Evolutionary conservation across 2,113 vertebrate genomes (phyloP).

Genomic region (Serilophus lunatus): DNA sequence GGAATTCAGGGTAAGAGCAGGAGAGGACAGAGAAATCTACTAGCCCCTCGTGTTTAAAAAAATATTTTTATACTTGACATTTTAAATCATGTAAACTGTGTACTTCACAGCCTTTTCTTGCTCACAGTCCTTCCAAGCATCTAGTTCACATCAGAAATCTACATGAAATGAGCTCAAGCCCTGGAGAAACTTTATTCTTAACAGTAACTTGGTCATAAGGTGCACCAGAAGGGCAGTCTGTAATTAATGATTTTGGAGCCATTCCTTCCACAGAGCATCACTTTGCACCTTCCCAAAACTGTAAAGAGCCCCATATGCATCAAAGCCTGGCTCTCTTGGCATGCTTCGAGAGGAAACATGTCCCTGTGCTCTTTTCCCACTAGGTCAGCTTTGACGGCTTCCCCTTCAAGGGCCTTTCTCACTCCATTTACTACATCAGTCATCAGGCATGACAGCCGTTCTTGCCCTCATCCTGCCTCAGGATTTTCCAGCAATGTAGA

Average conservation of each 20-base stretch:
- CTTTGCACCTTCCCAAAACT: conserved; percentile 41
- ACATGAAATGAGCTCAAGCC: neutral
- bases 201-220: conserved; percentile 10
- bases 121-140: neutral
- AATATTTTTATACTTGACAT: neutral
- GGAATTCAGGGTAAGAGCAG: neutral
- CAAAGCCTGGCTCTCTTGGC: conserved; percentile 20
- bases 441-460: neutral
- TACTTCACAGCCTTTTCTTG: neutral
- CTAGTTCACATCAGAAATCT: neutral
- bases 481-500: conserved; percentile 30
- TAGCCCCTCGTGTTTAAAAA: neutral
- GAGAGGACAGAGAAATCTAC: neutral
- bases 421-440: conserved; percentile 27
- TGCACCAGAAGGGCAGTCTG: conserved; percentile 42
- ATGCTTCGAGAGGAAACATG: neutral
- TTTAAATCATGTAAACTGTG: neutral
- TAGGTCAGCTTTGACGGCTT: conserved; percentile 37
- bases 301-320: conserved; percentile 3
- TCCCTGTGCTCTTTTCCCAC: conserved; percentile 31
- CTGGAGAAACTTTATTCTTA: neutral
- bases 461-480: conserved; percentile 20
- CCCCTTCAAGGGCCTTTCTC: conserved; percentile 36
- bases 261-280: conserved; percentile 20
- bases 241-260: conserved; percentile 59